Base-by-base conservation (phyloP, 2,797 vertebrate genomes). In the Lepilemur ruficaudatus region DNA sequence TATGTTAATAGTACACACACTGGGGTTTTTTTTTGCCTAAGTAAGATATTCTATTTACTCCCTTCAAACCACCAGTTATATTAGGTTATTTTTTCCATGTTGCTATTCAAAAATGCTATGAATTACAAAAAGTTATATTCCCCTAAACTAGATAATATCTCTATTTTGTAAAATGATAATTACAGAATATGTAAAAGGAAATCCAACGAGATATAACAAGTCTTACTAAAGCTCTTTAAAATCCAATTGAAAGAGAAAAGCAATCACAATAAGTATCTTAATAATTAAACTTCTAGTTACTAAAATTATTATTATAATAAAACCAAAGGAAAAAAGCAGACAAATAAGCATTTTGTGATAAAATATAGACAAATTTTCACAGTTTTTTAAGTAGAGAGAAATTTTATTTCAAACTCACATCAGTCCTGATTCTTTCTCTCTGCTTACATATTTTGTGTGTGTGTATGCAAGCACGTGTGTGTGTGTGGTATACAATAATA, bases 231-330 rank as follows among this genome's bases (percentile, higher is more conserved):
- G 7, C 28, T 70, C 2, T 32, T 67, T 83, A 6, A 79, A 93
- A 92, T 79, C 1, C 15, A 81, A 46, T 22, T 43, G 10, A 59
- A 91, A 52, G 0, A 61, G 1, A 72, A 79, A 82, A 59, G n/a
- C 38, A 89, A 73, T 65, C 2, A 55, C 63, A 57, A 8, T 32
- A 96, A 96, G 3, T 5, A 59, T 72, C 20, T 91, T 76, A 70
- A 92, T 78, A 92, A 86, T 20, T 57, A 82, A 87, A 35, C 0
- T 55, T 52, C 28, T 76, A 52, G 4, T 12, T 10, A 48, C 76
- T 67, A 78, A 87, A 93, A 79, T 55, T 38, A 52, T 76, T 67
- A 80, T 73, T 86, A 89, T 94, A 92, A 65, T 78, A 48, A 75
- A 76, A 30, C 18, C 15, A 13, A 85, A 70, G 1, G 1, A 13